These are phyloP conservation scores for Leptopilina clavipes DNA, from an alignment of 1,140 invertebrate genomes.

Conservation along the genomic window DNA sequence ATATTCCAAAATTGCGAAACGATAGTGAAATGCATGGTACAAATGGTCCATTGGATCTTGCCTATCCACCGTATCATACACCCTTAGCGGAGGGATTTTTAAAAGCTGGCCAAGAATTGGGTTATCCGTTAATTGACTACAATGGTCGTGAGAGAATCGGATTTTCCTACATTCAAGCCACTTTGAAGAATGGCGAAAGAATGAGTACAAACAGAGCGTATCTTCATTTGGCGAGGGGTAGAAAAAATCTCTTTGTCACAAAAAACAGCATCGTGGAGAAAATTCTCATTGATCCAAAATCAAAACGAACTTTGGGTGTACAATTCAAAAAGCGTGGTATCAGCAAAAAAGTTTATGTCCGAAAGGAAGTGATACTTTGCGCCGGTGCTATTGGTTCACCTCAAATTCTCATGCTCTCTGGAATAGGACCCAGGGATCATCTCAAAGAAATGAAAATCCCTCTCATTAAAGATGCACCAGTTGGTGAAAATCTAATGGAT, in stretches of 20 bases:
- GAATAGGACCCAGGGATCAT: conserved; percentile 84
- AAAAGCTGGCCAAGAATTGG: conserved; percentile 79
- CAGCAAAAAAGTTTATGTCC: conserved; percentile 77
- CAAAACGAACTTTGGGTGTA: conserved; percentile 81
- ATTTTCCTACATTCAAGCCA: conserved; percentile 80
- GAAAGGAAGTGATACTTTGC: conserved; percentile 85
- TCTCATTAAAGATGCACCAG: conserved; percentile 82
- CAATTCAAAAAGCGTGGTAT: conserved; percentile 76
- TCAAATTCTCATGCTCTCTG: conserved; percentile 87
- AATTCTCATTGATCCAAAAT: conserved; percentile 81
- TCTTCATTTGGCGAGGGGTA: conserved; percentile 79
- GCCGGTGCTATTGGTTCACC: conserved; percentile 85
- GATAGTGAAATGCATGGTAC: conserved; percentile 77
- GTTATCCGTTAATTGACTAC: conserved; percentile 83
- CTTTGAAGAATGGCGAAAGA: conserved; percentile 82
- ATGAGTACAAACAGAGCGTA: conserved; percentile 85
- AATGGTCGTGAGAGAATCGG: conserved; percentile 81
- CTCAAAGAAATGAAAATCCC: conserved; percentile 78
- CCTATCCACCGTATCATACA: conserved; percentile 77
- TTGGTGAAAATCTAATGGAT: conserved; percentile 87
- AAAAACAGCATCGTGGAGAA: conserved; percentile 81
- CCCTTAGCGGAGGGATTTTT: conserved; percentile 81
- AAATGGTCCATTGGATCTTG: conserved; percentile 79
- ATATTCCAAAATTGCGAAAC: conserved; percentile 74
- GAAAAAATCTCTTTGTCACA: conserved; percentile 80